Base-by-base conservation (phyloP, 1,140 invertebrate genomes). In the Cydia strobilella region DNA sequence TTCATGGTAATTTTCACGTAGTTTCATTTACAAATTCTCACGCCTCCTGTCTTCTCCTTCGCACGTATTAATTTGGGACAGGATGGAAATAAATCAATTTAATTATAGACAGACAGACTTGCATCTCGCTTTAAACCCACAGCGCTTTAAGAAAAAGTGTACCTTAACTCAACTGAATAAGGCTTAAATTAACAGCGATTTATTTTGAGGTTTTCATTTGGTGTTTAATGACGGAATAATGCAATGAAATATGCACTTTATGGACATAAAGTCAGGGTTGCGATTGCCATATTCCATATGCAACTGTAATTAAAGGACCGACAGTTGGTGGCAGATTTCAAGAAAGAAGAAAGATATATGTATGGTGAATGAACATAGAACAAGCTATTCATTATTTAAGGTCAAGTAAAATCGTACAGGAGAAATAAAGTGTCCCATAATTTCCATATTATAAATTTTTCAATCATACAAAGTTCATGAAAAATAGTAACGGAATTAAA, bases 21-120 rank as follows among this genome's bases (percentile, higher is more conserved):
- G n/a, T n/a, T n/a, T n/a, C 13, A n/a, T 51, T 51, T 18, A 18
- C 51, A 54, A 54, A 18, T 54, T 54, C n/a, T 54, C 51, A 54
- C n/a, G n/a, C n/a, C 15, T 51, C 12, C 15, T 18, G 51, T 54
- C 51, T 45, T 54, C 51, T 45, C 42, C 42, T 45, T 54, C 51
- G 51, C 51, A 18, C 51, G 2, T 54, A n/a, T 54, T 54, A 54
- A 54, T 54, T 54, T 54, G 12, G 51, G 51, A 54, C 51, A 54
- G 51, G 51, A 54, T 54, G 51, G 15, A 54, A 54, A 54, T 54
- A 54, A 54, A 54, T 54, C 51, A 54, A 7, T 54, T 54, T 54
- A 18, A 54, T 54, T 18, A 54, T 54, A 54, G 51, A 54, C 51
- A 54, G 51, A 54, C 51, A 54, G 4, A 54, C 51, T 51, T 54